phyloP scores from a whole-genome alignment of 2,113 vertebrate genomes.

The Hemibagrus wyckioides region DNA sequence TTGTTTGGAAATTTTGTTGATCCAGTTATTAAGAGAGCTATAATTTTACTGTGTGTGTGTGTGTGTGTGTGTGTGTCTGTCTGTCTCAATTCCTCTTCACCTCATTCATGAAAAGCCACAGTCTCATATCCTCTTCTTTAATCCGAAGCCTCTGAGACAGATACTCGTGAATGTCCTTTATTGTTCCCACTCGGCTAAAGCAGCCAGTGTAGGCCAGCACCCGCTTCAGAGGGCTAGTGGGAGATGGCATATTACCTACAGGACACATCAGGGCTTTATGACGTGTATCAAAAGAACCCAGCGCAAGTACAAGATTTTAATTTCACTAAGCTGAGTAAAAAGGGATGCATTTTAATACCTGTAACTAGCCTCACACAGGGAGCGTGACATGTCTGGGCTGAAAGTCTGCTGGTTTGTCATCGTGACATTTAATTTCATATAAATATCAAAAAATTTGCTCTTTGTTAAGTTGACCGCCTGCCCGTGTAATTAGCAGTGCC shows the following conservation, averaged over 20 bases:
- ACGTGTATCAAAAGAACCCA: neutral
- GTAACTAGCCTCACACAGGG: neutral
- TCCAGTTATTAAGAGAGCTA: neutral
- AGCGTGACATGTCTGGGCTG: constrained; percentile 7
- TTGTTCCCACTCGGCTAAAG: constrained; percentile 85
- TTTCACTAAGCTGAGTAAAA: neutral
- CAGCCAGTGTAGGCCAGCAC: constrained; percentile 86
- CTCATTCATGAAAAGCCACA: constrained; percentile 88
- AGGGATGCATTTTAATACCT: neutral
- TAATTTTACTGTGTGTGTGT: neutral
- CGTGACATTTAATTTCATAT: neutral
- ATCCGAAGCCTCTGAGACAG: constrained; percentile 84
- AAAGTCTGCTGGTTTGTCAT: neutral
- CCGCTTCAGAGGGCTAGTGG: constrained; percentile 81
- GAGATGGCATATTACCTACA: constrained; percentile 83
- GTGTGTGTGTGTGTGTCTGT: neutral
- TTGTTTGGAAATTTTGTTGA: neutral
- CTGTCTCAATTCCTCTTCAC: constrained; percentile 61
- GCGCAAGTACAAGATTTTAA: neutral
- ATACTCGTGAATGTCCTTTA: constrained; percentile 88
- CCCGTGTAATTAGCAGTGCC: too few relatives aligned
- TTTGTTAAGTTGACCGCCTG: too few relatives aligned
- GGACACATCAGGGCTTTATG: neutral
- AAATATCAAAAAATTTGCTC: too few relatives aligned
- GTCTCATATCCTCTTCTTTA: constrained; percentile 87